phyloP scores from a whole-genome alignment of 2,113 vertebrate genomes.

The Dissostichus mawsoni region DNA sequence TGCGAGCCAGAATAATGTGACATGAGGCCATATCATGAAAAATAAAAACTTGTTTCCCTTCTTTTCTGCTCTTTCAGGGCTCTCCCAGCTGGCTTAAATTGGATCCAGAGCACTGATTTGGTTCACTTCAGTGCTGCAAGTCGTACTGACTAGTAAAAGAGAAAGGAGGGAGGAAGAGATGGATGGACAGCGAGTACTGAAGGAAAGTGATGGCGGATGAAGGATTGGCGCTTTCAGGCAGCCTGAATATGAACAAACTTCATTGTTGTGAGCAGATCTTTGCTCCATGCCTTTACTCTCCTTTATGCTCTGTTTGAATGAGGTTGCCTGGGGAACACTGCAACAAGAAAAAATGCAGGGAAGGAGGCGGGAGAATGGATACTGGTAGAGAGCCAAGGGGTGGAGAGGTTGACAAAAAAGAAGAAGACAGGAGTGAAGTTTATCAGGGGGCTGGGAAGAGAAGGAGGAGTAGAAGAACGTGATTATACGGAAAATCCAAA shows the following conservation, averaged over 20 bases:
- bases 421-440: conserved; percentile 56
- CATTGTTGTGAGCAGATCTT: conserved; percentile 80
- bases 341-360: conserved; percentile 77
- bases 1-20: conserved; percentile 35
- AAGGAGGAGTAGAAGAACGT: conserved; percentile 7
- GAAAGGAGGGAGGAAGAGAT: conserved; percentile 32
- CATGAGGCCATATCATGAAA: conserved; percentile 39
- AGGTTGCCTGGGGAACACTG: conserved; percentile 81
- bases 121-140: conserved; percentile 21
- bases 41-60: conserved; percentile 21
- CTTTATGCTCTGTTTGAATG: conserved; percentile 81
- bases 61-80: conserved; percentile 12
- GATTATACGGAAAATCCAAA: conserved; percentile 49
- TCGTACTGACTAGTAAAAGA: conserved; percentile 21
- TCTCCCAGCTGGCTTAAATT: conserved; percentile 48
- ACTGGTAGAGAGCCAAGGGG: conserved; percentile 54
- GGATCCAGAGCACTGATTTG: conserved; percentile 48
- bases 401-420: conserved; percentile 56
- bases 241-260: conserved; percentile 82
- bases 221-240: conserved; percentile 69
- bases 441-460: conserved; percentile 40
- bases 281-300: conserved; percentile 77
- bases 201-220: conserved; percentile 59
- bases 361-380: conserved; percentile 38
- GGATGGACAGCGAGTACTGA: conserved; percentile 26